phyloP scores from a whole-genome alignment of 2,797 vertebrate species.

The Amblyraja radiata region DNA sequence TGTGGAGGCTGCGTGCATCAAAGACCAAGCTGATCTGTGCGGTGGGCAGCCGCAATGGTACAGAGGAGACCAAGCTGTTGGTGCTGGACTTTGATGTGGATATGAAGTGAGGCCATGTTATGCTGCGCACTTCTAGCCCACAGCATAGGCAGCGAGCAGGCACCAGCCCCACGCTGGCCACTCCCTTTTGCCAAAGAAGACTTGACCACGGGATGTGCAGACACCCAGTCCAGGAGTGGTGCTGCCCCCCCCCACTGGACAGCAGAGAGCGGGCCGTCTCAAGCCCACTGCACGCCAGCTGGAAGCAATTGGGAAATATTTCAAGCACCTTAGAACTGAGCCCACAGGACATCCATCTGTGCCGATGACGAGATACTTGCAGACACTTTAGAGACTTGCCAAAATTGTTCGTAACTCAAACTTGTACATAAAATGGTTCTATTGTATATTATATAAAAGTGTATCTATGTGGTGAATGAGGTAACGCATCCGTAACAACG shows the following conservation, averaged over 20 bases:
- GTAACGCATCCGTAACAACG: constrained; percentile 10
- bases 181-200: constrained; percentile 32
- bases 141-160: neutral
- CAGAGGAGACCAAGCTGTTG: constrained; percentile 54
- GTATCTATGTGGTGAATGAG: constrained; percentile 32
- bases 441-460: constrained; percentile 35
- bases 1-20: constrained; percentile 53
- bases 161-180: neutral
- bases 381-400: constrained; percentile 33
- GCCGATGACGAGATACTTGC: neutral
- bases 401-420: constrained; percentile 10
- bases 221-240: neutral
- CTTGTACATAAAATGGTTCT: constrained; percentile 32
- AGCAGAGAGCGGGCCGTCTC: neutral
- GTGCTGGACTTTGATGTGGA: constrained; percentile 55
- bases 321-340: constrained; percentile 32
- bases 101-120: constrained; percentile 44
- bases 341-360: constrained; percentile 13
- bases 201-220: neutral
- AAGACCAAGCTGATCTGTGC: constrained; percentile 52
- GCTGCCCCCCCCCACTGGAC: neutral
- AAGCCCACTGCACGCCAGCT: neutral
- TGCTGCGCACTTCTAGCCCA: neutral
- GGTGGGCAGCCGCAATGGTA: constrained; percentile 53
- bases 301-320: neutral